phyloP scores from a whole-genome alignment of 2,888 invertebrate genomes.

The Dynastes hyllus region DNA sequence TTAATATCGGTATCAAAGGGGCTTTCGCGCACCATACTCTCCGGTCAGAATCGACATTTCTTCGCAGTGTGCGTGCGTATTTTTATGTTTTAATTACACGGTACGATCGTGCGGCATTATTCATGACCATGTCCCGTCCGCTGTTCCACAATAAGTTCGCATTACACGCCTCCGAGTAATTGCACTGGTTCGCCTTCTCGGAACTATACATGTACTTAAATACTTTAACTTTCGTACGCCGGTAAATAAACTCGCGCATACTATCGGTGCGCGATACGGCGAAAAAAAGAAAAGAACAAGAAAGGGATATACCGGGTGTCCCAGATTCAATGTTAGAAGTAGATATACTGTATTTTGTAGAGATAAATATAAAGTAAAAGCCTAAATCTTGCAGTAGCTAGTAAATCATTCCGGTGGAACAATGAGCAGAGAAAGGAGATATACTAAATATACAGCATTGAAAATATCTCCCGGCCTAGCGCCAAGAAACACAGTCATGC shows the following conservation, averaged over 20 bases:
- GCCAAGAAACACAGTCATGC: no score
- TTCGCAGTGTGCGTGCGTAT: constrained; percentile 56
- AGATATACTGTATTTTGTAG: no score
- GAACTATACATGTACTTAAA: constrained; percentile 58
- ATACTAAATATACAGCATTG: no score
- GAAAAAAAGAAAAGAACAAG: constrained; percentile 52
- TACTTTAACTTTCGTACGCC: constrained; percentile 67
- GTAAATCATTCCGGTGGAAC: no score
- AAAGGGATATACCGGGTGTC: no score
- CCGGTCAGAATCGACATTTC: not conserved
- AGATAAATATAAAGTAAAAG: no score
- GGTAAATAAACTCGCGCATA: no score
- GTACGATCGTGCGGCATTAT: constrained; percentile 69
- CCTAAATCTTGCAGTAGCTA: no score
- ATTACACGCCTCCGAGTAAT: constrained; percentile 68
- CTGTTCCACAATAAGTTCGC: constrained; percentile 68
- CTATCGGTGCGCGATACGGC: no score
- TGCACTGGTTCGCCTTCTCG: constrained; percentile 67
- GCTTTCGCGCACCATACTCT: constrained; percentile 36
- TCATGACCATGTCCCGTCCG: constrained; percentile 68
- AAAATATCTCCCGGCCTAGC: no score
- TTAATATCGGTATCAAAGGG: constrained; percentile 31
- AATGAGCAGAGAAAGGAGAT: no score
- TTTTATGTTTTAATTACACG: constrained; percentile 71
- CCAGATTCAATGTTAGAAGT: no score